A percentile compares a stretch with the other conserved stretches of the same genome.
Conservation (phyloP, 2,888 invertebrate genomes). For the Tetranychus piercei region DNA sequence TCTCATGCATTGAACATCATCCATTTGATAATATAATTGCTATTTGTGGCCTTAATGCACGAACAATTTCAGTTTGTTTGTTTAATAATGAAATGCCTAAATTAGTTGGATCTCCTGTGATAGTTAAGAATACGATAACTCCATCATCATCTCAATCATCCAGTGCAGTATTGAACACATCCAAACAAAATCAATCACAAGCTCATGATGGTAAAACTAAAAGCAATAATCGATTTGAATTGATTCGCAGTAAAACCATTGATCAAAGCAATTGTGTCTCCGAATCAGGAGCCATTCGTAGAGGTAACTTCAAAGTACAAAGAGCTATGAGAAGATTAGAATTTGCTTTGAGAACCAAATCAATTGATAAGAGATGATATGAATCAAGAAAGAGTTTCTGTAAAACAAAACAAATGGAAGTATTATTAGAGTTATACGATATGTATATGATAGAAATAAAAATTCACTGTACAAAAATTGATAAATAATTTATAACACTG, state of each 20-base stretch:
- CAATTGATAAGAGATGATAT: constrained; percentile 4
- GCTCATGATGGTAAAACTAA: not conserved
- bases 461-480: too few relatives aligned
- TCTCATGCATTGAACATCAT: constrained; percentile 41
- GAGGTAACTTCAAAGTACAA: constrained; percentile 7
- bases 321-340: constrained; percentile 8
- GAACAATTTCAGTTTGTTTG: constrained; percentile 10
- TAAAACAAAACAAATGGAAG: not conserved
- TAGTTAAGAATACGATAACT: not conserved
- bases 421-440: too few relatives aligned
- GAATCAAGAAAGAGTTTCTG: not conserved
- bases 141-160: not conserved
- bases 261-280: not conserved
- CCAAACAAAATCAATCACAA: not conserved
- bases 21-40: constrained; percentile 45
- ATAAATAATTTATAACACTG: too few relatives aligned
- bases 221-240: not conserved
- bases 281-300: not conserved
- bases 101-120: not conserved
- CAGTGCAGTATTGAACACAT: not conserved
- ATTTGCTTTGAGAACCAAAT: not conserved
- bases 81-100: constrained; percentile 2
- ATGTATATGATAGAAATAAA: too few relatives aligned
- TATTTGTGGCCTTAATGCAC: constrained; percentile 30
- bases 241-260: not conserved